These are phyloP conservation scores for Diuraphis noxia DNA, from an alignment of 1,140 invertebrate genomes.

Conservation along the genomic window DNA sequence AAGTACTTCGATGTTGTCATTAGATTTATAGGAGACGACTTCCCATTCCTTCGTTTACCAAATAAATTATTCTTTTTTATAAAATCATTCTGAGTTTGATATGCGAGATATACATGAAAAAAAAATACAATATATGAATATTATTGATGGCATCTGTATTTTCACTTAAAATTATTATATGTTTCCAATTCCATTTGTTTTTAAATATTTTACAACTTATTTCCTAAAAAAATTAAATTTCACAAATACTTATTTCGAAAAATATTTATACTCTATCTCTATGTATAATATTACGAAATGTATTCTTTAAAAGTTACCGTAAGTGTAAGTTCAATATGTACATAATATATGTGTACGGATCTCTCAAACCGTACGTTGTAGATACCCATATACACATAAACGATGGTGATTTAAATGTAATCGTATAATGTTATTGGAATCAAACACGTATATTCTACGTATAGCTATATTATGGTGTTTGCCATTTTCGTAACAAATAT, in stretches of 20 bases:
- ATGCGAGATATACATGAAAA: neutral
- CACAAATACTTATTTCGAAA: neutral
- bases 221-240: neutral
- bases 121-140: neutral
- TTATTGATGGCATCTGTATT: neutral
- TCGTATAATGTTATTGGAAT: neutral
- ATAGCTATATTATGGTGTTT: neutral
- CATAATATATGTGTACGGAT: neutral
- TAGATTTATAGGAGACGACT: neutral
- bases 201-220: neutral
- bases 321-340: neutral
- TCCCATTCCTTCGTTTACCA: neutral
- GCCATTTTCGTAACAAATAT: neutral
- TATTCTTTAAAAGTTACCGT: neutral
- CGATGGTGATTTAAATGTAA: neutral
- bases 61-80: neutral
- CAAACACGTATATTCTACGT: too few relatives aligned
- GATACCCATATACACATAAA: neutral
- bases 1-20: neutral
- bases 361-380: neutral
- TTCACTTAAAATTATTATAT: neutral
- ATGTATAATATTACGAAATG: neutral
- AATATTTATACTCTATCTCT: neutral
- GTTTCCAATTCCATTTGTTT: neutral
- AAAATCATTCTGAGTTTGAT: neutral